phyloP scores from a whole-genome alignment of 1,140 invertebrate genomes.

The honey bee (Apis mellifera) region DNA sequence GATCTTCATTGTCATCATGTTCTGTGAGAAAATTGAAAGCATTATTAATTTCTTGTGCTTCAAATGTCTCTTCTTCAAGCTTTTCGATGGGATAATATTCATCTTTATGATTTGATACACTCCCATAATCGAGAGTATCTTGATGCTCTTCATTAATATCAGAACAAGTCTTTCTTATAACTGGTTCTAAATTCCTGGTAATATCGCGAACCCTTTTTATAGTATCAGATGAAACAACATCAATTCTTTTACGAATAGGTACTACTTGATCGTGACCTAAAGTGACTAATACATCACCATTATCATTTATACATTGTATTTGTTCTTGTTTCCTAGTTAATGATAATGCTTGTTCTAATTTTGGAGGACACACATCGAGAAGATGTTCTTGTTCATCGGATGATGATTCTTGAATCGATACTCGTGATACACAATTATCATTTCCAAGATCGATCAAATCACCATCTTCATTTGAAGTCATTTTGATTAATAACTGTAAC shows the following conservation, averaged over 20 bases:
- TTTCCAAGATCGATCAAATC: conserved; percentile 78
- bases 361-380: conserved; percentile 77
- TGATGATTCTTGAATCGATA: conserved; percentile 54
- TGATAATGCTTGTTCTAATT: conserved; percentile 77
- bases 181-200: conserved; percentile 77
- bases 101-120: not conserved
- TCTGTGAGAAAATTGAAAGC: conserved; percentile 77
- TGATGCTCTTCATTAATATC: conserved; percentile 47
- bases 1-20: conserved; percentile 71
- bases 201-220: conserved; percentile 78
- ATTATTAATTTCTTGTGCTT: conserved; percentile 72
- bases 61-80: conserved; percentile 66
- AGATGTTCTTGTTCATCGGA: conserved; percentile 78
- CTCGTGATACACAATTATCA: conserved; percentile 64
- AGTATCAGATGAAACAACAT: conserved; percentile 78
- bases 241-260: conserved; percentile 75
- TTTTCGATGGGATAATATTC: conserved; percentile 11
- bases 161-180: conserved; percentile 61
- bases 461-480: conserved; percentile 74
- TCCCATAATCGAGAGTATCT: conserved; percentile 50
- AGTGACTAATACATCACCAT: conserved; percentile 73
- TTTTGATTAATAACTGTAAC: conserved; percentile 58
- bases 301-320: conserved; percentile 51
- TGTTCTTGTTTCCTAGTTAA: conserved; percentile 67
- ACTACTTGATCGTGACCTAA: conserved; percentile 78